Conservation (phyloP, 1,140 invertebrate genomes). For the Dinoponera quadriceps region DNA sequence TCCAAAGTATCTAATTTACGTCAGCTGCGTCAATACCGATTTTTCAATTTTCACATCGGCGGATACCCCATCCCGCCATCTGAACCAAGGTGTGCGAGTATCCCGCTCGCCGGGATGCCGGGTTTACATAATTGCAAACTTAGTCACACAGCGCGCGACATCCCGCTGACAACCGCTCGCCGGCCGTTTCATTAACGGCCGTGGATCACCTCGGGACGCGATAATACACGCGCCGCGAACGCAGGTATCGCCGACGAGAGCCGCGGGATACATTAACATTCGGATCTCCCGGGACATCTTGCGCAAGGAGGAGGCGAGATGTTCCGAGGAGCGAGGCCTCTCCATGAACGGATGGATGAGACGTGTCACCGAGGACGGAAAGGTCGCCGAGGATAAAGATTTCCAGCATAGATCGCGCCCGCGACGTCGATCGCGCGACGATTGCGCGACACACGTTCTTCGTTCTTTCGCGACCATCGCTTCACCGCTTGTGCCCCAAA, state of each 20-base stretch:
- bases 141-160: constrained; percentile 54
- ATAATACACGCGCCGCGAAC: constrained; percentile 50
- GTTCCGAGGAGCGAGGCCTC: constrained; percentile 29
- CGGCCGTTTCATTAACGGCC: constrained; percentile 55
- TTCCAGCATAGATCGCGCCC: constrained; percentile 56
- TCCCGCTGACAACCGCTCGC: constrained; percentile 59
- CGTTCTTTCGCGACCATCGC: constrained; percentile 7
- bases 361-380: constrained; percentile 43
- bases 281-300: constrained; percentile 58
- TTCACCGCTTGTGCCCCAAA: background rate
- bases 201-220: constrained; percentile 55
- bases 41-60: constrained; percentile 58
- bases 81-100: constrained; percentile 55
- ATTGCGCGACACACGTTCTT: constrained; percentile 48
- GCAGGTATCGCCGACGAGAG: constrained; percentile 39
- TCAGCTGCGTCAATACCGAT: constrained; percentile 51
- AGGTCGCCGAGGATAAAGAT: constrained; percentile 43
- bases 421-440: constrained; percentile 54
- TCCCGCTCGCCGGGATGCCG: constrained; percentile 35
- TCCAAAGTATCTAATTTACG: constrained; percentile 57
- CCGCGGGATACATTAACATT: constrained; percentile 65
- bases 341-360: constrained; percentile 17
- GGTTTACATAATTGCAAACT: constrained; percentile 70
- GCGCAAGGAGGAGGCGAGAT: constrained; percentile 62
- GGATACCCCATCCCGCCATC: constrained; percentile 41